Percentiles rank a stretch among this genome's conserved stretches.
Evolutionary conservation across 2,113 vertebrate species (phyloP).

Genomic region (Sorex araneus): DNA sequence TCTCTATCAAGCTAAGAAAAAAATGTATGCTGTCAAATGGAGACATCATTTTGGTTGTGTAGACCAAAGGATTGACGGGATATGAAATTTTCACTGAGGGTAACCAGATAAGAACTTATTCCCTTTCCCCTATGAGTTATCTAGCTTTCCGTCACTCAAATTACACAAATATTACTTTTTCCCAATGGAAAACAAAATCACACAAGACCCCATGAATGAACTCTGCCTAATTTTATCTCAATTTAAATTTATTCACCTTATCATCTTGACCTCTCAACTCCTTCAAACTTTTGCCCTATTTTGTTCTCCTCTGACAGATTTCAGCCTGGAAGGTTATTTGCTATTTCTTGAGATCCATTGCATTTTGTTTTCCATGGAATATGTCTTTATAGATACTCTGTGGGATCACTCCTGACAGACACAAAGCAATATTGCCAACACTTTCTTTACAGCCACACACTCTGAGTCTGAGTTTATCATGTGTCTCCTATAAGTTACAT

Average conservation of each 20-base stretch:
- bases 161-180: not conserved
- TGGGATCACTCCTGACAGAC: not conserved
- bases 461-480: not conserved
- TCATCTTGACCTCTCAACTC: not conserved
- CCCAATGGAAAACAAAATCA: not conserved
- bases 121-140: not conserved
- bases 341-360: constrained; percentile 9
- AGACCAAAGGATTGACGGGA: not conserved
- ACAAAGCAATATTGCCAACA: not conserved
- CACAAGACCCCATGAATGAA: not conserved
- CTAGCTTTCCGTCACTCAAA: not conserved
- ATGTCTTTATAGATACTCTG: not conserved
- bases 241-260: not conserved
- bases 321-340: not conserved
- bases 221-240: not conserved
- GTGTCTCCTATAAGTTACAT: no score
- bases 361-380: not conserved
- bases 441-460: not conserved
- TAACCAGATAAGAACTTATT: not conserved
- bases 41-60: not conserved
- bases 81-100: not conserved
- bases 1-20: not conserved
- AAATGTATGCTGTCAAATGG: not conserved
- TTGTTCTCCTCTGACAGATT: not conserved
- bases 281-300: not conserved